These are phyloP conservation scores for Aphaenogaster floridana DNA, from an alignment of 1,140 invertebrate genomes.

Conservation along the genomic window DNA sequence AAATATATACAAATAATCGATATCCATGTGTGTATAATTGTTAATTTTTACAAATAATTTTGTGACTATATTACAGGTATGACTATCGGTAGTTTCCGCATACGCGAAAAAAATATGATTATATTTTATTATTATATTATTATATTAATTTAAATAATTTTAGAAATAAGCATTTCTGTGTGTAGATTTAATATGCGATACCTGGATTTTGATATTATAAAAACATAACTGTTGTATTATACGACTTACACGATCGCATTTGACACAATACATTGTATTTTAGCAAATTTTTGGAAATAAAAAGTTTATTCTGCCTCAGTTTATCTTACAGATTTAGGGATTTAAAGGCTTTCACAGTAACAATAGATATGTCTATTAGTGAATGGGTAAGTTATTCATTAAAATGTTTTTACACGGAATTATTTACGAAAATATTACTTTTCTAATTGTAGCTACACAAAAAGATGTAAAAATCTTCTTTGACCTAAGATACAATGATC, in stretches of 20 bases:
- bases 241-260: background rate
- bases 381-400: background rate
- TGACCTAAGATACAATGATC: background rate
- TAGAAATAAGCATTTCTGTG: background rate
- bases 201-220: background rate
- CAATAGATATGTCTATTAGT: background rate
- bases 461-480: background rate
- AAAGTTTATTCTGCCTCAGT: background rate
- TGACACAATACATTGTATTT: background rate
- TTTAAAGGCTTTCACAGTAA: background rate
- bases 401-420: background rate
- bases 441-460: background rate
- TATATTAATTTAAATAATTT: background rate
- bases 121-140: background rate
- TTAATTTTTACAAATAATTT: slow-evolving; percentile 10
- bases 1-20: background rate
- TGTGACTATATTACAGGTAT: background rate
- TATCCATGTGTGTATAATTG: background rate
- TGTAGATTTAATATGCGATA: background rate
- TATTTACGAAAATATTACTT: background rate
- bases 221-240: background rate
- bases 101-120: background rate
- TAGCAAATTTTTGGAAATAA: background rate
- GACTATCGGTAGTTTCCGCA: background rate
- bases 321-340: background rate